Evolutionary conservation across 2,797 vertebrate genomes (phyloP).

Genomic region (Moxostoma hubbsi): DNA sequence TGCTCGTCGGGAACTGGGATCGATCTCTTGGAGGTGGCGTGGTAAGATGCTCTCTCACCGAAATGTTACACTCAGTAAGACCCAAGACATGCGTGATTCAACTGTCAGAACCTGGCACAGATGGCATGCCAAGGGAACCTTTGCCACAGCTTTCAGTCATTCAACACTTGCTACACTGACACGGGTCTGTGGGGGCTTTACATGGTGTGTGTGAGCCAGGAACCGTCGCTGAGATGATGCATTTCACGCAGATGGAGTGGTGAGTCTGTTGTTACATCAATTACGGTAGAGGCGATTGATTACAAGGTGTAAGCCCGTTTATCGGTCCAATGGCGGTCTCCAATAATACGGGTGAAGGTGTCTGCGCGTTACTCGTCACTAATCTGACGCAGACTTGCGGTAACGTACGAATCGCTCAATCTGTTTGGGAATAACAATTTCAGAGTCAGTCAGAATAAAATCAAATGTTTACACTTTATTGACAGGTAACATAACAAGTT

Average conservation of each 20-base stretch:
- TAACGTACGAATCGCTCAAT: too few species aligned
- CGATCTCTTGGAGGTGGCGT: constrained; percentile 93
- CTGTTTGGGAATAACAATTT: too few species aligned
- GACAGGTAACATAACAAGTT: too few species aligned
- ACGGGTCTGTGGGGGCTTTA: constrained; percentile 97
- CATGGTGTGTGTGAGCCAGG: constrained; percentile 92
- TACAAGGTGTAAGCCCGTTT: too few species aligned
- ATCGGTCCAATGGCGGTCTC: too few species aligned
- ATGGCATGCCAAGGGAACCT: constrained; percentile 90
- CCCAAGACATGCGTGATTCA: too few species aligned
- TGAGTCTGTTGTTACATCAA: constrained; percentile 52
- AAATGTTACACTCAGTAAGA: background rate
- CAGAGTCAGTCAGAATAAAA: too few species aligned
- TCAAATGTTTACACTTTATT: too few species aligned
- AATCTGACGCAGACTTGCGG: too few species aligned
- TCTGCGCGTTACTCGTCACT: too few species aligned
- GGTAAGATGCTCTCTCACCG: constrained; percentile 73
- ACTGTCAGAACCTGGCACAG: constrained; percentile 90
- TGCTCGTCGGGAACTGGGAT: constrained; percentile 97
- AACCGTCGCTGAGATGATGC: constrained; percentile 91
- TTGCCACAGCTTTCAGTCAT: constrained; percentile 98
- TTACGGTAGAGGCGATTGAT: too few species aligned
- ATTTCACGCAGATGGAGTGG: constrained; percentile 91
- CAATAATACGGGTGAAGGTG: too few species aligned
- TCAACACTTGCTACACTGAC: constrained; percentile 98